Evolutionary conservation across 2,888 invertebrate species (phyloP).

Genomic region (Diarsia mendica): DNA sequence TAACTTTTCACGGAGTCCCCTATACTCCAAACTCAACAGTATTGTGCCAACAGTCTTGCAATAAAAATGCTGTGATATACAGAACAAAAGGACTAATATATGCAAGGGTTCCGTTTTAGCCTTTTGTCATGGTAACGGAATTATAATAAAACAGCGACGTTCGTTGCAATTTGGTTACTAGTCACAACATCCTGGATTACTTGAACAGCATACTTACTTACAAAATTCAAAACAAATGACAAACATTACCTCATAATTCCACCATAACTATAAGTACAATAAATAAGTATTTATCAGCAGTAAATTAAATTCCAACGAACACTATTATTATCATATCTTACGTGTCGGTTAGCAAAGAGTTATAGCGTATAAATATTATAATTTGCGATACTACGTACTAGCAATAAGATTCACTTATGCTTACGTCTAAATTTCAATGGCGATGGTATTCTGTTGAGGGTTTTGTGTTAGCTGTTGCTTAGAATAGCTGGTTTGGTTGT

Average conservation of each 20-base stretch:
- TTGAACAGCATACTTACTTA: neutral
- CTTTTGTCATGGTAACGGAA: too few relatives aligned
- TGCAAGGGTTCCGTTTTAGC: too few relatives aligned
- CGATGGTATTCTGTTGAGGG: slow-evolving; percentile 46
- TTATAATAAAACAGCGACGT: too few relatives aligned
- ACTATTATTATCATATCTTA: slow-evolving; percentile 56
- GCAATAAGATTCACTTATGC: slow-evolving; percentile 66
- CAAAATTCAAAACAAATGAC: slow-evolving; percentile 35
- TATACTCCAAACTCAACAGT: too few relatives aligned
- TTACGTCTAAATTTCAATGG: slow-evolving; percentile 67
- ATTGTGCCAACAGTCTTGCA: too few relatives aligned
- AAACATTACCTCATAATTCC: slow-evolving; percentile 18
- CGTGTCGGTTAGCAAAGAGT: slow-evolving; percentile 54
- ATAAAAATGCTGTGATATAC: too few relatives aligned
- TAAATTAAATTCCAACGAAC: slow-evolving; percentile 54
- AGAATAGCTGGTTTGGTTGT: slow-evolving; percentile 39
- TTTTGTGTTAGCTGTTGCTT: slow-evolving; percentile 41
- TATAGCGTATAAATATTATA: slow-evolving; percentile 64
- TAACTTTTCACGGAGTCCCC: too few relatives aligned
- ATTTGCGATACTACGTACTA: slow-evolving; percentile 51
- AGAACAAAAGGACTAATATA: too few relatives aligned
- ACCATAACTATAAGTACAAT: slow-evolving; percentile 15
- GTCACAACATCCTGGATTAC: neutral
- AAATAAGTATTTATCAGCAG: slow-evolving; percentile 42
- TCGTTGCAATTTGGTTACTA: neutral